Base-by-base conservation (phyloP, 2,888 invertebrate species). In the Papilio protenor region DNA sequence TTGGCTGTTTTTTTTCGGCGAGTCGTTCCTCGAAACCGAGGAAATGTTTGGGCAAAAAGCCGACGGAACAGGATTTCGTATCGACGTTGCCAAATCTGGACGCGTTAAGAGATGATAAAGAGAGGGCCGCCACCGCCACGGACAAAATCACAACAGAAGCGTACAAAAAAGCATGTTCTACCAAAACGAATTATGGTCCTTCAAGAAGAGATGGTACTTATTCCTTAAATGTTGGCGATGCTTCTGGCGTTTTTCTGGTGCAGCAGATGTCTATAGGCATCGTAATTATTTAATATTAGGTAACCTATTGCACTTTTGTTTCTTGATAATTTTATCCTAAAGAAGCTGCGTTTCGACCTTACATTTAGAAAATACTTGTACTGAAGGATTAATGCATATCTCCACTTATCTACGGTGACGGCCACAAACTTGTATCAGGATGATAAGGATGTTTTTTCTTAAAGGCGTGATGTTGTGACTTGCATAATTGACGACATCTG, bases 101-200 rank as follows among this genome's bases (percentile, higher is more conserved):
- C 91, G 92, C 92, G 93, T 92, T 92, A 93, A 93, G 90, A 92
- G 92, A 92, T 91, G 93, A 92, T 93, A 93, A 93, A 93, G 92
- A 89, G 90, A 89, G 90, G 87, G 91, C 93, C 92, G 92, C 89
- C 86, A 81, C 84, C 85, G 85, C 84, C 84, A 82, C 84, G 87
- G 86, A 88, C 81, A 88, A 78, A 88, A 87, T 85, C 85, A 85
- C 85, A 85, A 85, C 82, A 83, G 84, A 80, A 83, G 81, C 82
- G 84, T 86, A 77, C 76, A 82, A 83, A 83, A 78, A 84, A 83
- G 79, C 81, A 83, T 83, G 82, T 83, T 83, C 84, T 85, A 83
- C 86, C 85, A 85, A 59, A 59, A 59, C 57, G 57, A 59, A 59
- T 59, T 59, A 59, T 59, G 23, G 57, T 59, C 57, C 57, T 59